These are phyloP conservation scores for Orthonychiurus folsomi DNA, from an alignment of 2,888 invertebrate species.

Conservation along the genomic window DNA sequence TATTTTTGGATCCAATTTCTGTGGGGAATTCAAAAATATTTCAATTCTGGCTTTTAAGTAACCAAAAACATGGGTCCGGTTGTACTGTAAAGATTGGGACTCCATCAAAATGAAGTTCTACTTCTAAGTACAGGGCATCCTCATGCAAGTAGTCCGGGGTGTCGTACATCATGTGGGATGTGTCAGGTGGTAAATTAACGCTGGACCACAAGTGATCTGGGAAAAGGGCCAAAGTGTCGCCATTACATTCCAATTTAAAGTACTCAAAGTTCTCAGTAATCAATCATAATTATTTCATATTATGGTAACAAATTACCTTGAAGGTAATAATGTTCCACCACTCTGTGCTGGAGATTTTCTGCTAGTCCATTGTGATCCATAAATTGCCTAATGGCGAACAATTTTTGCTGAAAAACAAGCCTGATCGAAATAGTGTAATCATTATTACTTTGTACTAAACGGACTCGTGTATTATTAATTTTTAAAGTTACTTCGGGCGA, in stretches of 20 bases:
- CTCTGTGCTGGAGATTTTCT: constrained; percentile 13
- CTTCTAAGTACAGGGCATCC: constrained; percentile 32
- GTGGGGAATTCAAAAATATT: constrained; percentile 11
- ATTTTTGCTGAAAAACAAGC: constrained; percentile 27
- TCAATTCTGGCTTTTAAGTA: not conserved
- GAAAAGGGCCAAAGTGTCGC: too few relatives aligned
- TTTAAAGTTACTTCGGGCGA: constrained; percentile 30
- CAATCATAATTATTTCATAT: not conserved
- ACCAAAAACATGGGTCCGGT: not conserved
- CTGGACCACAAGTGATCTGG: too few relatives aligned
- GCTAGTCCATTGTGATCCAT: constrained; percentile 22
- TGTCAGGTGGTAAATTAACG: constrained; percentile 13
- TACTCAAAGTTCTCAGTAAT: too few relatives aligned
- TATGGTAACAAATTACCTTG: constrained; percentile 1
- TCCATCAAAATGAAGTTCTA: constrained; percentile 29
- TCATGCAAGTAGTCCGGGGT: constrained; percentile 32
- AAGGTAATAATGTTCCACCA: constrained; percentile 12
- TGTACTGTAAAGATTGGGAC: constrained; percentile 33
- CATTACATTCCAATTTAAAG: too few relatives aligned
- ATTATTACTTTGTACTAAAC: not conserved
- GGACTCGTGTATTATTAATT: not conserved
- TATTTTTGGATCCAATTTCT: constrained; percentile 31
- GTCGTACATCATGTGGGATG: constrained; percentile 31
- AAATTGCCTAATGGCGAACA: constrained; percentile 23
- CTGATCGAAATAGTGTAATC: constrained; percentile 12